Percentiles rank a stretch among this genome's conserved stretches.
phyloP scores from a whole-genome alignment of 1,140 invertebrate genomes.

The Drosophila gunungcola region DNA sequence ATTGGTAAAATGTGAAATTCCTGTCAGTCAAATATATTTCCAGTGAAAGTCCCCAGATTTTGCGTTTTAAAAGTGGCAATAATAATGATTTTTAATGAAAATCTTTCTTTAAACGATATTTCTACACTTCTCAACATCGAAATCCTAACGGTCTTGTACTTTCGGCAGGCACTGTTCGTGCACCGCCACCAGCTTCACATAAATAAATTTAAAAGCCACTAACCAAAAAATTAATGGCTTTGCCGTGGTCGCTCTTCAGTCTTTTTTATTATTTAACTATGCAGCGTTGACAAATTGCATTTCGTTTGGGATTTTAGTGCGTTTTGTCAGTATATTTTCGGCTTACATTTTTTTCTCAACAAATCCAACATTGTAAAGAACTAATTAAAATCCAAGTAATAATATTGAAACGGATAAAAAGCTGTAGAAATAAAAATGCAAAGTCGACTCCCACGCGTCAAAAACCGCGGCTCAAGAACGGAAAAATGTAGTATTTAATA shows the following conservation, averaged over 20 bases:
- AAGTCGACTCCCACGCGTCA: slow-evolving; percentile 34
- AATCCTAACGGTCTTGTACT: neutral
- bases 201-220: slow-evolving; percentile 23
- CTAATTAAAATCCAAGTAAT: slow-evolving; percentile 26
- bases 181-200: neutral
- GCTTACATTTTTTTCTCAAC: slow-evolving; percentile 13
- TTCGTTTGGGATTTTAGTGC: slow-evolving; percentile 20
- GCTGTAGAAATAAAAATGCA: slow-evolving; percentile 16
- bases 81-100: no score
- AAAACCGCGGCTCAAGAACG: slow-evolving; percentile 18
- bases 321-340: slow-evolving; percentile 4
- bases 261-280: slow-evolving; percentile 12
- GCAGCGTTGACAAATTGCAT: slow-evolving; percentile 61
- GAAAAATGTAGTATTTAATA: neutral
- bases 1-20: neutral
- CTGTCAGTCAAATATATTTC: neutral
- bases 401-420: neutral
- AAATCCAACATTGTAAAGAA: slow-evolving; percentile 22
- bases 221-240: slow-evolving; percentile 34
- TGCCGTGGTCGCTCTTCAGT: neutral
- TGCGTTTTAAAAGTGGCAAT: no score
- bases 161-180: slow-evolving; percentile 12
- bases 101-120: no score
- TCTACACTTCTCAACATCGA: no score
- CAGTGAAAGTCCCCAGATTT: no score